Conservation (phyloP, 2,797 vertebrate species). For the Meda fulgida region DNA sequence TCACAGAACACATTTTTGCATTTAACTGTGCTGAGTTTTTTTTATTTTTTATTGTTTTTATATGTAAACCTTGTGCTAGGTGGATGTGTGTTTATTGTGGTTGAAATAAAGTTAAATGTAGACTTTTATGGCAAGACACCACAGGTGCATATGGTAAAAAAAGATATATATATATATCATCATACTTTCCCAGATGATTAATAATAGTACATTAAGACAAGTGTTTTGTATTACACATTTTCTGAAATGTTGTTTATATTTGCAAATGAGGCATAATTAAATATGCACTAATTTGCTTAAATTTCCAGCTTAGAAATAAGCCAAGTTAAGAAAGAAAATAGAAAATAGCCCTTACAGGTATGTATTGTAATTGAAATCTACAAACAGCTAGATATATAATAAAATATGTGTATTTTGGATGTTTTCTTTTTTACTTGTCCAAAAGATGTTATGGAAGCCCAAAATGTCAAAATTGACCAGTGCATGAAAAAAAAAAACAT, state of each 20-base stretch:
- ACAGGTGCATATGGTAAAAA: no score
- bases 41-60: background rate
- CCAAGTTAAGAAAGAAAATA: no score
- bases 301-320: background rate
- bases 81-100: no score
- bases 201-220: background rate
- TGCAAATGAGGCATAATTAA: background rate
- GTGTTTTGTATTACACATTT: background rate
- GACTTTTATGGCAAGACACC: no score
- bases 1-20: background rate
- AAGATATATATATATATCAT: background rate
- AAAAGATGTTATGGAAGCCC: background rate
- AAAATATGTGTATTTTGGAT: background rate
- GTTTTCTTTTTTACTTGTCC: background rate
- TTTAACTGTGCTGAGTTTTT: background rate
- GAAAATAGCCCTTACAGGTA: background rate
- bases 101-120: no score
- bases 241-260: conserved; percentile 8
- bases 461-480: background rate
- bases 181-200: background rate
- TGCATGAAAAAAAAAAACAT: background rate
- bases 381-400: background rate
- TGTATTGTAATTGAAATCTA: background rate
- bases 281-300: background rate
- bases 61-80: background rate